Base-by-base conservation (phyloP, 2,888 invertebrate genomes). In the Tiliacea aurago region DNA sequence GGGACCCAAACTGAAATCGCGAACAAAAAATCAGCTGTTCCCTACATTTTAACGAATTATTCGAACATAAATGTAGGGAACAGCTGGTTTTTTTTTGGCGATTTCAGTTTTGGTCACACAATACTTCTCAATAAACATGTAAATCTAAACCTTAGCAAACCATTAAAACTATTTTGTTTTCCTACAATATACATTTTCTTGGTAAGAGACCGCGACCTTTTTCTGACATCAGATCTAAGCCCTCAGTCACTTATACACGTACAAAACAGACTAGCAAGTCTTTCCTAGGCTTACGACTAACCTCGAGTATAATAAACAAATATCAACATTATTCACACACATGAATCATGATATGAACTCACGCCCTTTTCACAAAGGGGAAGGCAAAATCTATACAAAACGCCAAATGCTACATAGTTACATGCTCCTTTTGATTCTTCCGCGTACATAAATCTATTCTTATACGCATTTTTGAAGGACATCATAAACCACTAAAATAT, bases 161-260 rank as follows among this genome's bases (percentile, higher is more conserved):
- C 56, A 45, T 77, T 65, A 45, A 37, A 37, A 63, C n/a, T 13
- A 45, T 23, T 18, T 53, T 76, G 58, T 76, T 76, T 58, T 58
- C 63, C n/a, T 59, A 51, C 23, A 41, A 62, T 56, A 58, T 41
- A 59, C 58, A 33, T 20, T 43, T 72, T 56, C 28, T 51, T 51
- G 37, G 1, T 13, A 45, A 47, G 0, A 63, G 28, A 9, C 18
- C 37, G 51, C 49, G 33, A 76, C 78, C 71, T 66, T 71, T 71
- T 56, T 43, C 28, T 23, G 28, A n/a, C 13, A 13, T 51, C 37
- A 49, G 28, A 66, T 56, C 49, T 77, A 62, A 78, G 51, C 65
- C 45, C 41, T 43, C 45, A 62, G 20, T 43, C 5, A 9, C 0
- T 45, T 51, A 41, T 58, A 43, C 78, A 78, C 66, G 78, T 53